phyloP scores from a whole-genome alignment of 2,113 vertebrate genomes.

The Lepus timidus region DNA sequence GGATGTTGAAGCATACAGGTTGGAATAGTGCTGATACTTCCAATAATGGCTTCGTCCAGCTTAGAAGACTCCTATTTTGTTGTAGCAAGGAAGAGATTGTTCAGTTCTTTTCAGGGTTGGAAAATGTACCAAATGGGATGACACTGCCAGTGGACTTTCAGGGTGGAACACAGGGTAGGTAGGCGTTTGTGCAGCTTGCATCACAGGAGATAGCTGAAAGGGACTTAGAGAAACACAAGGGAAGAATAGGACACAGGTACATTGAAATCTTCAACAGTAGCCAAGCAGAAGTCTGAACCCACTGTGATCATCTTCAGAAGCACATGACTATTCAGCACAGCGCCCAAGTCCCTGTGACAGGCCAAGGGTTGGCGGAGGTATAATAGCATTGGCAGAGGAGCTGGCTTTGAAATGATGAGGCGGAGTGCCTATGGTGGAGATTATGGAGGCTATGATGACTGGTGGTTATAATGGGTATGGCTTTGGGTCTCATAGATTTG shows the following conservation, averaged over 20 bases:
- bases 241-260: slow-evolving; percentile 99
- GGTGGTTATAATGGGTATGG: slow-evolving; percentile 93
- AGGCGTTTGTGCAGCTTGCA: slow-evolving; percentile 99
- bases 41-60: slow-evolving; percentile 97
- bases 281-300: slow-evolving; percentile 96
- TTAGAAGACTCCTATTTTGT: slow-evolving; percentile 98
- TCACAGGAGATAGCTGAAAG: slow-evolving; percentile 99
- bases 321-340: slow-evolving; percentile 94
- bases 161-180: slow-evolving; percentile 98
- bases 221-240: slow-evolving; percentile 99
- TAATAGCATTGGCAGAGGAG: slow-evolving; percentile 94
- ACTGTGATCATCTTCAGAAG: slow-evolving; percentile 97
- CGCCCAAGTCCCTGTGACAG: slow-evolving; percentile 97
- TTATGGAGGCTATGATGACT: slow-evolving; percentile 92
- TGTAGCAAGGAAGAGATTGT: slow-evolving; percentile 99
- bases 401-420: slow-evolving; percentile 97
- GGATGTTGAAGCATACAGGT: slow-evolving; percentile 99
- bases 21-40: slow-evolving; percentile 97
- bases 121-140: slow-evolving; percentile 99
- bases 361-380: slow-evolving; percentile 95
- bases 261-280: slow-evolving; percentile 99
- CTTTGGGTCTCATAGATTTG: slow-evolving; percentile 92
- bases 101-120: slow-evolving; percentile 99
- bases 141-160: slow-evolving; percentile 99
- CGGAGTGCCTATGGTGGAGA: slow-evolving; percentile 96